Conservation (phyloP, 2,797 vertebrate genomes). For the Netta rufina region DNA sequence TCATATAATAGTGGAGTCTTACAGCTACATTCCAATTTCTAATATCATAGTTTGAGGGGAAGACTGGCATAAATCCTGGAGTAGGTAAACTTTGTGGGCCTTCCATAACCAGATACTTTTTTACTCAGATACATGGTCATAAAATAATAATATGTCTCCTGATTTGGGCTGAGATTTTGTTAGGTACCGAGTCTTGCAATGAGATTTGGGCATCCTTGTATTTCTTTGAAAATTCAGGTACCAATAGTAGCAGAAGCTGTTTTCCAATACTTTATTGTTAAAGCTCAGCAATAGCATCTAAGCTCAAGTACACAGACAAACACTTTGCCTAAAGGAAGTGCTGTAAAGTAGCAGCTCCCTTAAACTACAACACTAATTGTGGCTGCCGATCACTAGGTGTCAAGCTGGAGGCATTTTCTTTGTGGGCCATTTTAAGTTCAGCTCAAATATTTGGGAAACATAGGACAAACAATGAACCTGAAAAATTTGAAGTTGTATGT, state of each 20-base stretch:
- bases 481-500: background rate
- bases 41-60: background rate
- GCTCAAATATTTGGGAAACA: background rate
- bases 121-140: accelerated
- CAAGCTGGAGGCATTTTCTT: background rate
- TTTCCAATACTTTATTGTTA: background rate
- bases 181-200: background rate
- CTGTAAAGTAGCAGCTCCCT: background rate
- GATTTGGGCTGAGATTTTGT: background rate
- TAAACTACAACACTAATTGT: background rate
- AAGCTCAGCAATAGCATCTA: background rate
- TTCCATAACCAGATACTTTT: background rate
- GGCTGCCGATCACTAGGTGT: background rate
- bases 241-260: background rate
- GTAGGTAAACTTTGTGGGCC: background rate
- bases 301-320: background rate
- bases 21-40: background rate
- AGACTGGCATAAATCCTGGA: background rate
- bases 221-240: background rate
- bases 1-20: background rate
- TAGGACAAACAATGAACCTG: too few species aligned
- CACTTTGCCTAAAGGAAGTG: background rate
- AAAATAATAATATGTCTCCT: background rate
- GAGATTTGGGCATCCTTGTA: background rate
- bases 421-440: background rate